Evolutionary conservation across 2,113 vertebrate genomes (phyloP), one percentile per base, ranked within the genome.

Genomic region (Cyphomyrus discorhynchus): DNA sequence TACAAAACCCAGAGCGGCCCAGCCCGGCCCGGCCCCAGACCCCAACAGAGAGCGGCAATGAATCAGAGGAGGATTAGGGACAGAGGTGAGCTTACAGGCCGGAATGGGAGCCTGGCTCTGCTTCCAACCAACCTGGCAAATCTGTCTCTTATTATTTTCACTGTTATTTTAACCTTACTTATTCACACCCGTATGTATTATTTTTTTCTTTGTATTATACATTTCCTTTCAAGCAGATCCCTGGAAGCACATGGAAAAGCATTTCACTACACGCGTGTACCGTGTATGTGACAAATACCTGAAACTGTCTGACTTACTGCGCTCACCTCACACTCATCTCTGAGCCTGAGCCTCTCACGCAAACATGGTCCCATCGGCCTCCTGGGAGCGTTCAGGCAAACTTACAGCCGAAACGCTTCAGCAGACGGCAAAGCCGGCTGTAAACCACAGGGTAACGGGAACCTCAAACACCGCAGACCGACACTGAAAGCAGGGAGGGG

Each of bases 271-370:
- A 5, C n/a, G 10, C 62, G 10, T 70, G 62, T 70, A 13, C 62
- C 58, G 9, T 66, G 62, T 66, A 66, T 66, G 62, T 31, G 62
- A 70, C 62, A 70, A 31, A 70, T 70, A 31, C 62, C n/a, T 70
- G 62, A 66, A 31, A 70, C 62, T 31, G 27, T 13, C 62, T 31
- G 27, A 66, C 62, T 66, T 9, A 66, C 58, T 90, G 91, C 90
- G 53, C 0, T 89, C 90, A 45, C 35, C 0, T 70, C 52, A 46
- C 15, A 52, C 86, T 91, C 84, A 52, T 89, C 89, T 87, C 89
- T 88, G 66, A 88, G 39, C 19, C 21, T 45, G 15, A 11, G 31
- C n/a, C 86, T 90, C 89, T 89, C 91, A 88, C 17, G 87, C 17
- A 66, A 90, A 88, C 87, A 49, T 0, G 47, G 62, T 77, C 15